These are phyloP conservation scores for Ptychadena robeensis DNA, from an alignment of 2,797 vertebrate species.

Conservation along the genomic window DNA sequence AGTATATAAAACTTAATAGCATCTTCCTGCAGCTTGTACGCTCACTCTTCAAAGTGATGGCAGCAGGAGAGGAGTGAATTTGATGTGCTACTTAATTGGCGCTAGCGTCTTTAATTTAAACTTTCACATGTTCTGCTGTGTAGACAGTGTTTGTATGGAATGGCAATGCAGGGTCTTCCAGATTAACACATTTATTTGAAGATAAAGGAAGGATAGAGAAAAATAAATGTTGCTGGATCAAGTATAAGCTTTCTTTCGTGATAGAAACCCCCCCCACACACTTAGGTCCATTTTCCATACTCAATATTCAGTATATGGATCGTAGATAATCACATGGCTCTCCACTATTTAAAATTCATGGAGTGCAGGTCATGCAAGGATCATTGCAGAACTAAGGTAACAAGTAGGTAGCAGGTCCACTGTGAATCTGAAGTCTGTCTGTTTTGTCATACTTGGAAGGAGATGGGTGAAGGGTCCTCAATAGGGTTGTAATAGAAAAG, in stretches of 20 bases:
- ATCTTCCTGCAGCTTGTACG: neutral
- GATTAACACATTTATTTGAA: neutral
- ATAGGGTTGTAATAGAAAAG: too few relatives aligned
- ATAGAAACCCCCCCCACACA: neutral
- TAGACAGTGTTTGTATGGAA: neutral
- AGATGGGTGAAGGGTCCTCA: too few relatives aligned
- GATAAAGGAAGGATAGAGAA: neutral
- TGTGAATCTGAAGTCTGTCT: too few relatives aligned
- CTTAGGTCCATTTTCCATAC: too few relatives aligned
- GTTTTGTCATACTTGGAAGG: too few relatives aligned
- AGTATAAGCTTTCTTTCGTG: neutral
- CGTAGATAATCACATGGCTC: too few relatives aligned
- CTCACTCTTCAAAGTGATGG: neutral
- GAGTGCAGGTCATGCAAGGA: too few relatives aligned
- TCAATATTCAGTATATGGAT: too few relatives aligned
- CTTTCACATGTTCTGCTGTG: neutral
- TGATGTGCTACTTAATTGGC: constrained; percentile 4
- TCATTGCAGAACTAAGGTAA: too few relatives aligned
- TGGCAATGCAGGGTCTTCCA: neutral
- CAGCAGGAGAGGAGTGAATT: constrained; percentile 4
- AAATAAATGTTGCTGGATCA: neutral
- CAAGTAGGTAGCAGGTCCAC: too few relatives aligned
- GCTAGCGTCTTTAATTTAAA: constrained; percentile 17
- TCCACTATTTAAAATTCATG: too few relatives aligned
- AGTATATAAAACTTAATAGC: neutral